phyloP scores from a whole-genome alignment of 2,797 vertebrate genomes.

The Spondyliosoma cantharus region DNA sequence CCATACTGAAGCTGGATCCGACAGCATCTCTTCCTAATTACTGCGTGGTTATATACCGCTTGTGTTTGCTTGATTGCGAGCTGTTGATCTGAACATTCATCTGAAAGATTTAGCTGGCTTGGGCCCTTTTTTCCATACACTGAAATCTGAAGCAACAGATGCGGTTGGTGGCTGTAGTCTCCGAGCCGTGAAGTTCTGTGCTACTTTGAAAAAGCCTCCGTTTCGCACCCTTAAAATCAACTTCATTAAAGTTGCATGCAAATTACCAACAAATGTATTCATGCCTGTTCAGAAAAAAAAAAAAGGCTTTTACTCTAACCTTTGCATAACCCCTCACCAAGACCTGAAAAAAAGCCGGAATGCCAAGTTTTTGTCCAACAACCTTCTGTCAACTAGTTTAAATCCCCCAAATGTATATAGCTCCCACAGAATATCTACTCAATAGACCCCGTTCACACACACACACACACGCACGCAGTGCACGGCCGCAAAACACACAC shows the following conservation, averaged over 20 bases:
- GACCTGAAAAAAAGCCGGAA: slow-evolving; percentile 16
- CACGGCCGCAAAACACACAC: slow-evolving; percentile 2
- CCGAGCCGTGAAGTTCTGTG: not conserved
- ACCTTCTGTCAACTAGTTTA: slow-evolving; percentile 19
- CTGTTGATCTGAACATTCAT: not conserved
- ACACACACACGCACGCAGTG: slow-evolving; percentile 4
- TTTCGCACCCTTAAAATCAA: slow-evolving; percentile 4
- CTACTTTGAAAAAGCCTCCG: slow-evolving; percentile 6
- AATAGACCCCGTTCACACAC: slow-evolving; percentile 2
- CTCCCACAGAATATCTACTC: slow-evolving; percentile 25
- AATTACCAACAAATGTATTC: slow-evolving; percentile 34
- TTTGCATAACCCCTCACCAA: slow-evolving; percentile 17
- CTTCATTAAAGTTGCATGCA: slow-evolving; percentile 28
- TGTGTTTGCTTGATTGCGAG: not conserved
- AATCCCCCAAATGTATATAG: slow-evolving; percentile 10
- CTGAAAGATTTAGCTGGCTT: not conserved
- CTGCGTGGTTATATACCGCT: not conserved
- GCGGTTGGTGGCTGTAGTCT: not conserved
- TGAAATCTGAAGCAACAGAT: slow-evolving; percentile 4
- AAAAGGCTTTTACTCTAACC: slow-evolving; percentile 20
- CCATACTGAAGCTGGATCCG: not conserved
- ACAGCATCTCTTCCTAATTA: not conserved
- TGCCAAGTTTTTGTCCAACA: not conserved
- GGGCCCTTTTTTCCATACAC: not conserved
- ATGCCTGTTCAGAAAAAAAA: slow-evolving; percentile 4